Evolutionary conservation across 2,888 invertebrate species (phyloP).

Genomic region (Cryptocephalus primarius): DNA sequence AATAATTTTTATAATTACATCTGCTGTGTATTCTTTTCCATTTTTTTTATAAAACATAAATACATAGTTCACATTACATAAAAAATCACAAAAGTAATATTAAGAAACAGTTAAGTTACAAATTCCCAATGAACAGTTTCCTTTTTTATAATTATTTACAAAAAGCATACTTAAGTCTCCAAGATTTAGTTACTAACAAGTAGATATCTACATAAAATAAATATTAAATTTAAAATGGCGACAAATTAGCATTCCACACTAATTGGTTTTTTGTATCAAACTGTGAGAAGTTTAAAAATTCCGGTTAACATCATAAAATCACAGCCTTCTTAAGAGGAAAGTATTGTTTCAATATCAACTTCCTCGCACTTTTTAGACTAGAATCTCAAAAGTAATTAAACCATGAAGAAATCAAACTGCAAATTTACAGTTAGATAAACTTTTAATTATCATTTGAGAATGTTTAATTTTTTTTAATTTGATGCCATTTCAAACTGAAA

Average conservation of each 20-base stretch:
- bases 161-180: not conserved
- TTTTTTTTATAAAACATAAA: slow-evolving; percentile 18
- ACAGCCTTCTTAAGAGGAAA: not conserved
- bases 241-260: too few species aligned
- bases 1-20: slow-evolving; percentile 11
- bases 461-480: too few species aligned
- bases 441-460: too few species aligned
- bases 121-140: not conserved
- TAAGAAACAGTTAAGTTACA: slow-evolving; percentile 8
- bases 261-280: too few species aligned
- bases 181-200: not conserved
- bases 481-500: too few species aligned
- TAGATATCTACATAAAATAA: not conserved
- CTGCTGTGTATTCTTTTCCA: slow-evolving; percentile 8
- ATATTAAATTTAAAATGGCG: not conserved
- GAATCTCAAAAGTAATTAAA: too few species aligned
- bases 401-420: too few species aligned
- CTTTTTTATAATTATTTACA: not conserved
- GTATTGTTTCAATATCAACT: too few species aligned
- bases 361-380: too few species aligned
- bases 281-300: too few species aligned
- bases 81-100: slow-evolving; percentile 17
- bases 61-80: slow-evolving; percentile 18
- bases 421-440: too few species aligned
- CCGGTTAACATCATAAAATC: not conserved